Evolutionary conservation across 2,113 vertebrate genomes (phyloP).

Genomic region (Sorex fumeus): DNA sequence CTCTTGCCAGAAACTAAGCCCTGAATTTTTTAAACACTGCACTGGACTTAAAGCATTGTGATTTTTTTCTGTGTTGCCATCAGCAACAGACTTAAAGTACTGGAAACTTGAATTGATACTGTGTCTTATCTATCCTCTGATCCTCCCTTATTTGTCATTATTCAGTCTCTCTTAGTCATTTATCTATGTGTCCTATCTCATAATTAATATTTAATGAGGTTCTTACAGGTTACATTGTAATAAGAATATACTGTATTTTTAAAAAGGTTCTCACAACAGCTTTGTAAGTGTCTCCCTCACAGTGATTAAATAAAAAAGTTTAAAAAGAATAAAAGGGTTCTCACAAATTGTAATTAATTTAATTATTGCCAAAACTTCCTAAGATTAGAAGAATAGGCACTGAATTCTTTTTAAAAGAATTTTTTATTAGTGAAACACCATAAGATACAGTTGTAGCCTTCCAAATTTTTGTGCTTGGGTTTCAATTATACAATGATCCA

Average conservation of each 20-base stretch:
- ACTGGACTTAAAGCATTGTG: conserved; percentile 30
- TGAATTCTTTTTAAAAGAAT: no score
- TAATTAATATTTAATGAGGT: conserved; percentile 66
- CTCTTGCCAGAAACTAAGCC: conserved; percentile 64
- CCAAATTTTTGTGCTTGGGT: no score
- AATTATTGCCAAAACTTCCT: conserved; percentile 43
- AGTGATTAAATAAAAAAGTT: no score
- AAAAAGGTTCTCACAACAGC: background rate
- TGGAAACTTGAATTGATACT: conserved; percentile 68
- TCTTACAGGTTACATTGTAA: conserved; percentile 45
- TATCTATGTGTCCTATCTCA: conserved; percentile 67
- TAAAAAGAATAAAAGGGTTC: background rate
- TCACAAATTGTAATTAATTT: conserved; percentile 47
- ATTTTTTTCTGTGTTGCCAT: conserved; percentile 57
- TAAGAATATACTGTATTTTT: conserved; percentile 28
- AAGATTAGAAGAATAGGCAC: background rate
- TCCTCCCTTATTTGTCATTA: conserved; percentile 62
- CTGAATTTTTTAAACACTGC: conserved; percentile 57
- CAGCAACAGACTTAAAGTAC: conserved; percentile 36
- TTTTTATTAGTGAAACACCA: no score
- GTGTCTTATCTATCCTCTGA: conserved; percentile 55
- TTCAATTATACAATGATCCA: no score
- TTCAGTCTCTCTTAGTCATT: conserved; percentile 62
- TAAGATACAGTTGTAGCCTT: no score
- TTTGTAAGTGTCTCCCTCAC: no score